phyloP scores from a whole-genome alignment of 2,113 vertebrate genomes.

The Nansenia antarctica region DNA sequence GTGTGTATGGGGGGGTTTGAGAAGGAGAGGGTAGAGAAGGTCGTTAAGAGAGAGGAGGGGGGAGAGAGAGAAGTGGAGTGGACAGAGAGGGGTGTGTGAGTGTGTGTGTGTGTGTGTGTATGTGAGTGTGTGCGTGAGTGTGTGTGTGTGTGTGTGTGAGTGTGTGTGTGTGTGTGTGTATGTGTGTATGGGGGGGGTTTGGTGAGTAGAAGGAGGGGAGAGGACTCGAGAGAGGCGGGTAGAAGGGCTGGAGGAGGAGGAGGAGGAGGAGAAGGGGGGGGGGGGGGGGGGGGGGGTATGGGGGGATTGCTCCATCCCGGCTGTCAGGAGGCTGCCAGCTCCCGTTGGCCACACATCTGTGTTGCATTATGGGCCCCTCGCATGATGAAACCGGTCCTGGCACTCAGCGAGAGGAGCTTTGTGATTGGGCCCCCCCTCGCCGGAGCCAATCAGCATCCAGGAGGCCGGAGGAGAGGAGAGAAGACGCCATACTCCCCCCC shows the following conservation, averaged over 20 bases:
- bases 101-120: too few relatives aligned
- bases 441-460: conserved; percentile 45
- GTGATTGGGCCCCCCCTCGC: conserved; percentile 50
- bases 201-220: not conserved
- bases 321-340: conserved; percentile 55
- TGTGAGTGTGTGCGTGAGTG: too few relatives aligned
- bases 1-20: not conserved
- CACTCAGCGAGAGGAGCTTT: too few relatives aligned
- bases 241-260: not conserved
- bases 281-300: conserved; percentile 7
- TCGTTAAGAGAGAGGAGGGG: too few relatives aligned
- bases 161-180: too few relatives aligned
- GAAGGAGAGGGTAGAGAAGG: conserved; percentile 13
- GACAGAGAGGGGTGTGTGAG: too few relatives aligned
- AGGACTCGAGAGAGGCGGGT: not conserved
- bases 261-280: not conserved
- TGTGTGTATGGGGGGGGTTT: too few relatives aligned
- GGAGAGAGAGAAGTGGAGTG: too few relatives aligned
- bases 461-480: conserved; percentile 48
- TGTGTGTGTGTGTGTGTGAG: not conserved
- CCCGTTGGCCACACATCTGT: conserved; percentile 70
- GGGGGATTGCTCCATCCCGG: conserved; percentile 25
- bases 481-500: conserved; percentile 27
- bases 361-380: conserved; percentile 63
- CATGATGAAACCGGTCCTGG: conserved; percentile 69